Percentiles rank a stretch among this genome's conserved stretches.
Conservation (phyloP, 1,140 invertebrate genomes). For the Druon quercuslanigerum region DNA sequence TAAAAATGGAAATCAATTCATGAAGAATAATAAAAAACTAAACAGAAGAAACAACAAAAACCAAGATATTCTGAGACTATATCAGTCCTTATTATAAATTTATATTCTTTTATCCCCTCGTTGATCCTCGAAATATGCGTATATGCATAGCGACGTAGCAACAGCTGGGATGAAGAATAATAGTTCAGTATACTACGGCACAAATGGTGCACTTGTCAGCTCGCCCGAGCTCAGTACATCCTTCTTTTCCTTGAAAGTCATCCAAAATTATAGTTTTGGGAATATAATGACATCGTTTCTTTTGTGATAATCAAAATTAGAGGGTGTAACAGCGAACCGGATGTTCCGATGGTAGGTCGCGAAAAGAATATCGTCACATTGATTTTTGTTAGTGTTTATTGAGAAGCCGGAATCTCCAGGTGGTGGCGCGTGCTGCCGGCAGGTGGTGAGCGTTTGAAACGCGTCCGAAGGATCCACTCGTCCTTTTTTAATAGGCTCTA, state of each 20-base stretch:
- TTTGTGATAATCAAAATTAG: conserved; percentile 12
- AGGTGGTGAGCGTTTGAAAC: conserved; percentile 62
- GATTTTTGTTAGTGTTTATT: background rate
- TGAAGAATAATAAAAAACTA: too few species aligned
- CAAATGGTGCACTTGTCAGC: conserved; percentile 13
- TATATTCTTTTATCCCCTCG: background rate
- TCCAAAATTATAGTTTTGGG: conserved; percentile 7
- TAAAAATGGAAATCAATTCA: too few species aligned
- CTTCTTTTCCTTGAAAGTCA: conserved; percentile 15
- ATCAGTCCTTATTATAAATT: background rate
- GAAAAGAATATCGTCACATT: conserved; percentile 16
- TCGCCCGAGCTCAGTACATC: background rate
- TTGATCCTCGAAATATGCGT: background rate
- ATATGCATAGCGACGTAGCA: background rate
- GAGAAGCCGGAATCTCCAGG: conserved; percentile 45
- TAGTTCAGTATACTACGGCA: background rate
- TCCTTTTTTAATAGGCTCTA: conserved; percentile 53
- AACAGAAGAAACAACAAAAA: too few species aligned
- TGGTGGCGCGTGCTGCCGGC: conserved; percentile 67
- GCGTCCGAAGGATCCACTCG: conserved; percentile 47
- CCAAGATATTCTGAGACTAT: too few species aligned
- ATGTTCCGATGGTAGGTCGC: conserved; percentile 14
- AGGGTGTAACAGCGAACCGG: background rate
- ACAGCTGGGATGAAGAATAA: conserved; percentile 8
- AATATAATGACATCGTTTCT: background rate